Conservation (phyloP, 2,888 invertebrate genomes). For the Ecliptopera silaceata region DNA sequence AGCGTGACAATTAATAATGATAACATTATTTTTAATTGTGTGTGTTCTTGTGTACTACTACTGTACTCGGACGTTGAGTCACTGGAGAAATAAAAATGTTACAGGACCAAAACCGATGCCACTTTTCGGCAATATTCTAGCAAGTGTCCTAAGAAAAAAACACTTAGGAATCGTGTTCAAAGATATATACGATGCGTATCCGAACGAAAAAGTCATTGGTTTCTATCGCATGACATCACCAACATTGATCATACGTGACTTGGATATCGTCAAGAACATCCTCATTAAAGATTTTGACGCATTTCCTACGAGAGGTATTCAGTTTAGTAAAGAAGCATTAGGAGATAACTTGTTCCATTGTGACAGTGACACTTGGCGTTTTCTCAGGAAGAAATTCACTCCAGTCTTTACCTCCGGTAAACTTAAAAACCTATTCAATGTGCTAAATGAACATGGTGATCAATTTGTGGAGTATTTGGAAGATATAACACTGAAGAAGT, state of each 20-base stretch:
- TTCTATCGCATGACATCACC: constrained; percentile 53
- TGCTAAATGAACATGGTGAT: constrained; percentile 44
- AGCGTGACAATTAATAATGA: constrained; percentile 20
- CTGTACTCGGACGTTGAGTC: constrained; percentile 40
- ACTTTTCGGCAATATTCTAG: constrained; percentile 43
- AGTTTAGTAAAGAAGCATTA: constrained; percentile 48
- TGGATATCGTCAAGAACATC: constrained; percentile 55
- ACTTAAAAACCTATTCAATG: constrained; percentile 46
- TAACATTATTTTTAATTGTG: constrained; percentile 13
- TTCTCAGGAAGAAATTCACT: constrained; percentile 48
- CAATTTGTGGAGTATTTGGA: constrained; percentile 47
- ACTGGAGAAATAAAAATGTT: constrained; percentile 51
- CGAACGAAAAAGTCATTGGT: constrained; percentile 57
- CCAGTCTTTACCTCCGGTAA: constrained; percentile 56
- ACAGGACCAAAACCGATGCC: constrained; percentile 50
- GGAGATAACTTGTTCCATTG: constrained; percentile 57
- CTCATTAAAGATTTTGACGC: constrained; percentile 57
- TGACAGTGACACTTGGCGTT: constrained; percentile 47
- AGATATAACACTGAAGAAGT: constrained; percentile 23
- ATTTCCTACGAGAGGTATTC: constrained; percentile 53
- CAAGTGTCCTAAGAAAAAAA: constrained; percentile 42
- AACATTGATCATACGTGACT: constrained; percentile 52
- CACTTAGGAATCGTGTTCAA: constrained; percentile 41
- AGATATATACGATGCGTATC: constrained; percentile 54
- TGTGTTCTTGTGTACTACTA: constrained; percentile 36